These are phyloP conservation scores for Venusia cambrica DNA, from an alignment of 2,888 invertebrate species.

Conservation along the genomic window DNA sequence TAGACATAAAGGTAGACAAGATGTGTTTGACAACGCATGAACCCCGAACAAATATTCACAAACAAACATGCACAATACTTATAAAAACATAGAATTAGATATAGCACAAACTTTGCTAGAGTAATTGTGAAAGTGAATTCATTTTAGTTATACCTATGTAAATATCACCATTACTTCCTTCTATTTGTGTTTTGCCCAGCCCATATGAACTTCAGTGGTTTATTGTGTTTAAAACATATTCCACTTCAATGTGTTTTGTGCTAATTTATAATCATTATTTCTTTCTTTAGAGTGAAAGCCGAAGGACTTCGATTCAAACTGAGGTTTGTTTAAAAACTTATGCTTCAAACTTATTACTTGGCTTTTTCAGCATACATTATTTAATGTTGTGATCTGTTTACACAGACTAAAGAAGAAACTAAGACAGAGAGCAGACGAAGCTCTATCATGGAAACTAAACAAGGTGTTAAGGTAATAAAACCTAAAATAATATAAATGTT, in stretches of 20 bases:
- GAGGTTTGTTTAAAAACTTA: slow-evolving; percentile 48
- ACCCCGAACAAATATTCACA: slow-evolving; percentile 14
- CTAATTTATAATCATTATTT: slow-evolving; percentile 41
- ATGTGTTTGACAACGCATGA: slow-evolving; percentile 24
- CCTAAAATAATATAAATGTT: slow-evolving; percentile 5
- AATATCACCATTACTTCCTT: too few species aligned
- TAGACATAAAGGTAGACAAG: slow-evolving; percentile 66
- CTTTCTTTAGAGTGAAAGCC: slow-evolving; percentile 59
- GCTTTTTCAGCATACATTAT: too few species aligned
- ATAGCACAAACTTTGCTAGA: too few species aligned
- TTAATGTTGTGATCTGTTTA: too few species aligned
- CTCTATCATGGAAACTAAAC: slow-evolving; percentile 64
- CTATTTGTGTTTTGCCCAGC: neutral
- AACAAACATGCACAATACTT: slow-evolving; percentile 6
- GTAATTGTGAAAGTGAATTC: slow-evolving; percentile 9
- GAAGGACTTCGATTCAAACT: slow-evolving; percentile 61
- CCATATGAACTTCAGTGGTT: slow-evolving; percentile 12
- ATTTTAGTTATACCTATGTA: slow-evolving; percentile 4
- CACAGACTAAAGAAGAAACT: slow-evolving; percentile 20
- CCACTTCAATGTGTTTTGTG: slow-evolving; percentile 30
- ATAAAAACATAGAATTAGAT: too few species aligned
- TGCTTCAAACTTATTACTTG: too few species aligned
- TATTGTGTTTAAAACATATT: slow-evolving; percentile 18
- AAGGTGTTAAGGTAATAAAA: slow-evolving; percentile 55
- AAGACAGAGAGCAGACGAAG: slow-evolving; percentile 54